Evolutionary conservation across 2,113 vertebrate species (phyloP).

Genomic region (Ceyx cyanopectus): DNA sequence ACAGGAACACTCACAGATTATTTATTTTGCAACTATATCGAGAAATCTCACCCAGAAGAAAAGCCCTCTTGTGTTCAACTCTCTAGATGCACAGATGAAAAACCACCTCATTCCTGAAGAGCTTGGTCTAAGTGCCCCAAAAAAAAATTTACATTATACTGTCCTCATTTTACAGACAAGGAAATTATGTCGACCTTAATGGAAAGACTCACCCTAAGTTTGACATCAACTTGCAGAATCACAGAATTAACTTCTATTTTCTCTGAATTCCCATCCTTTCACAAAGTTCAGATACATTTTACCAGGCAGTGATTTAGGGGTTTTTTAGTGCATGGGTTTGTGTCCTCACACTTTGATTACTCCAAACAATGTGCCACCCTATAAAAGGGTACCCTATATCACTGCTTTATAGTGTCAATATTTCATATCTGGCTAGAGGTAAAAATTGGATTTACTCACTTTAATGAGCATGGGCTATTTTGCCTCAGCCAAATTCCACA

Average conservation of each 20-base stretch:
- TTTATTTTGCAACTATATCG: not conserved
- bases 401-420: not conserved
- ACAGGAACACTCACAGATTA: not conserved
- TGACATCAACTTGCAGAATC: not conserved
- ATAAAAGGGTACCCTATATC: no score
- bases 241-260: not conserved
- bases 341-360: not conserved
- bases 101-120: not conserved
- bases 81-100: not conserved
- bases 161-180: not conserved
- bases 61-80: constrained; percentile 48
- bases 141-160: not conserved
- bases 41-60: constrained; percentile 17
- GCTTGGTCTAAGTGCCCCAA: not conserved
- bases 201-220: not conserved
- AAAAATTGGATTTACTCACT: not conserved
- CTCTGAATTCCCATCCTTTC: not conserved
- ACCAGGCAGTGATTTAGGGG: not conserved
- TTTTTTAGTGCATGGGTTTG: not conserved
- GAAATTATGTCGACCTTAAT: not conserved
- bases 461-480: not conserved
- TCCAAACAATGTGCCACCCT: not conserved
- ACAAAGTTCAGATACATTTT: not conserved
- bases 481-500: not conserved
- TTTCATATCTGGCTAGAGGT: not conserved